Conservation (phyloP, 2,113 vertebrate genomes). For the Mirounga angustirostris region DNA sequence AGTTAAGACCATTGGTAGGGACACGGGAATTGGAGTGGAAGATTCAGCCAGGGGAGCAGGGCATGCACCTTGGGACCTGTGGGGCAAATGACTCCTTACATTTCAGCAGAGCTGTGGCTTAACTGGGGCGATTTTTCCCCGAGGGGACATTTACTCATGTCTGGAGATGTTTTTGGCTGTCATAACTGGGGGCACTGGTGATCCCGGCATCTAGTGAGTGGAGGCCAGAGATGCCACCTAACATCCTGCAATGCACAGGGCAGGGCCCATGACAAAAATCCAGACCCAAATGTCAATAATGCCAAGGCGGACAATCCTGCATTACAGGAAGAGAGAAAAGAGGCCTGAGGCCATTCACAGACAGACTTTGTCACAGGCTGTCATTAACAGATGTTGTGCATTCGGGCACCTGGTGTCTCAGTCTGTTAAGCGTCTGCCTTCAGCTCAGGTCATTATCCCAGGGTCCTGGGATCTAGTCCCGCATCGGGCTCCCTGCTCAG, state of each 20-base stretch:
- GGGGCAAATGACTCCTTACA: neutral
- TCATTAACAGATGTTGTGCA: neutral
- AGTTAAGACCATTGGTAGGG: too few species aligned
- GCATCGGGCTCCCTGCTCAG: too few species aligned
- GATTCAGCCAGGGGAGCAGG: neutral
- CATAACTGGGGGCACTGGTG: too few species aligned
- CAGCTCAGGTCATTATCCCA: neutral
- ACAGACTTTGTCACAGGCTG: rapidly evolving
- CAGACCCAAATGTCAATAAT: neutral
- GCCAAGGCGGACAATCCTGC: neutral
- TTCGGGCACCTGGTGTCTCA: neutral
- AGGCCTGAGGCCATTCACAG: neutral
- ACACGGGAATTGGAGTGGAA: neutral
- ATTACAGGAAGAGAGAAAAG: neutral
- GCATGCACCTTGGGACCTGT: rapidly evolving
- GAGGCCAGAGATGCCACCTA: neutral
- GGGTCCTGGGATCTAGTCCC: too few species aligned
- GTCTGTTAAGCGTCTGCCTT: neutral
- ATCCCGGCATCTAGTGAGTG: neutral
- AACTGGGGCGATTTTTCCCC: neutral
- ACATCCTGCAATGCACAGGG: neutral
- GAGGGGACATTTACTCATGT: neutral
- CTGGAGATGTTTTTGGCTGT: neutral
- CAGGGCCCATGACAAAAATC: neutral
- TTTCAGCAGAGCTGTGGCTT: neutral